Evolutionary conservation across 1,140 invertebrate genomes (phyloP).

Genomic region (Drosophila melanogaster): Release_6_plus_ISO1_MT NT_037436.4:2272001-2272500

Average conservation of each 20-base stretch:
- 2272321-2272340: constrained; percentile 87
- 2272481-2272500: constrained; percentile 86
- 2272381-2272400: constrained; percentile 87
- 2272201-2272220: background rate
- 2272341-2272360: constrained; percentile 84
- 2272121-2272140: background rate
- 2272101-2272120: constrained; percentile 8
- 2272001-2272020: no score
- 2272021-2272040: no score
- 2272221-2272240: constrained; percentile 38
- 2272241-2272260: constrained; percentile 85
- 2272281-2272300: constrained; percentile 87
- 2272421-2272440: constrained; percentile 86
- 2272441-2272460: constrained; percentile 87
- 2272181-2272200: background rate
- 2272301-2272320: constrained; percentile 88
- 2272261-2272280: constrained; percentile 87
- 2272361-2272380: constrained; percentile 86
- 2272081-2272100: background rate
- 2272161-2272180: constrained; percentile 24
- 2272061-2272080: background rate
- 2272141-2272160: constrained; percentile 15
- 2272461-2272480: constrained; percentile 86
- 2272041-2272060: background rate
- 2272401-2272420: constrained; percentile 87